These are phyloP conservation scores for Psephotus haematonotus DNA, from an alignment of 2,113 vertebrate genomes.

Conservation along the genomic window DNA sequence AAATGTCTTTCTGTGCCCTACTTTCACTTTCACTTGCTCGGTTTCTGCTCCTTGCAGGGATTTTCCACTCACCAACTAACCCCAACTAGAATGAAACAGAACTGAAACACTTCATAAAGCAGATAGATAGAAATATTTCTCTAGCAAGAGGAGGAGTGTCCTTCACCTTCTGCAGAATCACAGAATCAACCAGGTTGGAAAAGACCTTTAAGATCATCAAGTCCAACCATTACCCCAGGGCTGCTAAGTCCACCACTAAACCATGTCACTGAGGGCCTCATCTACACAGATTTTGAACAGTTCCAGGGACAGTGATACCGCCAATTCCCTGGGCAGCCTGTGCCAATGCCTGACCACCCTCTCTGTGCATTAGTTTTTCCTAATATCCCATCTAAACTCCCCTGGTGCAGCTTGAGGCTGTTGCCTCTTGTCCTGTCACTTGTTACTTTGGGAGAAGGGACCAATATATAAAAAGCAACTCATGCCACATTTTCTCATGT, in stretches of 20 bases:
- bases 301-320: neutral
- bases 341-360: neutral
- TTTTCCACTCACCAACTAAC: neutral
- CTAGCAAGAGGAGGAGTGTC: neutral
- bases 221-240: neutral
- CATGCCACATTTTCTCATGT: neutral
- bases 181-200: neutral
- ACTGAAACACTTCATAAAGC: neutral
- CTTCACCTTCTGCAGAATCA: neutral
- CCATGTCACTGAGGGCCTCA: neutral
- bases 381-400: neutral
- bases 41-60: neutral
- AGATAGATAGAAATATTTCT: neutral
- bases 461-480: neutral
- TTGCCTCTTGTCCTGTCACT: neutral
- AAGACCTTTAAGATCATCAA: neutral
- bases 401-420: neutral
- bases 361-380: neutral
- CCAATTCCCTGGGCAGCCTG: neutral
- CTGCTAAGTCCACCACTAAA: neutral
- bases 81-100: neutral
- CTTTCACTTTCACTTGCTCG: neutral
- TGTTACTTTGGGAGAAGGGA: neutral
- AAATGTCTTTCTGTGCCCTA: neutral
- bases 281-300: neutral